Evolutionary conservation across 2,113 vertebrate genomes (phyloP), one percentile per base, ranked within the genome.

Genomic region (Strix uralensis): DNA sequence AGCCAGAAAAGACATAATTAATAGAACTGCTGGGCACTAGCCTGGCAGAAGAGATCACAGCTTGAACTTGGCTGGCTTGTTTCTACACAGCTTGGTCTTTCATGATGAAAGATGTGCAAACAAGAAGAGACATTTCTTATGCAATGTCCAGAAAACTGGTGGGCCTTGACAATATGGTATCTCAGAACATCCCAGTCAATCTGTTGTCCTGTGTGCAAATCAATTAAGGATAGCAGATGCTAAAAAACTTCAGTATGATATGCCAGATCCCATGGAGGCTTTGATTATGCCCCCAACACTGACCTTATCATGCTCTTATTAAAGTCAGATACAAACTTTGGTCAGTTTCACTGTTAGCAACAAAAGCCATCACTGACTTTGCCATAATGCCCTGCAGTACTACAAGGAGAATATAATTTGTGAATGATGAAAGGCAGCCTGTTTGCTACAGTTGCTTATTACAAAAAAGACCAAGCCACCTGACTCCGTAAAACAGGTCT

Each of bases 31-130:
- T 91, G 86, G 83, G 82, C 75, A 81, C 59, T 51, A 94, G 67
- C 32, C 71, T 87, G 44, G 69, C 86, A 96, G 83, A 92, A 97
- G 65, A 95, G 34, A 92, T 81, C 94, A 92, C 96, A 96, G 96
- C 77, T 94, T 96, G 96, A 95, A 95, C 17, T 86, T 94, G 94
- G 83, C 77, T 75, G 36, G 8, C 65, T 86, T 91, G 14, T 71
- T 78, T 72, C 88, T 79, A 88, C 73, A 81, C 77, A 95, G 77
- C 34, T 94, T 92, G 81, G 73, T 81, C 83, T 82, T 92, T 75
- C 84, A 23, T 18, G 10, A 84, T 54, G 61, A 94, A 95, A 93
- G 77, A 94, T 57, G 49, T 57, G 22, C 69, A 95, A 92, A 94
- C 49, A 91, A 94, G 72, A 93, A 69, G 10, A 92, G 81, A 75